A percentile compares a stretch with the other conserved stretches of the same genome.
Conservation (phyloP, 2,797 vertebrate species). For the Siniperca scherzeri region DNA sequence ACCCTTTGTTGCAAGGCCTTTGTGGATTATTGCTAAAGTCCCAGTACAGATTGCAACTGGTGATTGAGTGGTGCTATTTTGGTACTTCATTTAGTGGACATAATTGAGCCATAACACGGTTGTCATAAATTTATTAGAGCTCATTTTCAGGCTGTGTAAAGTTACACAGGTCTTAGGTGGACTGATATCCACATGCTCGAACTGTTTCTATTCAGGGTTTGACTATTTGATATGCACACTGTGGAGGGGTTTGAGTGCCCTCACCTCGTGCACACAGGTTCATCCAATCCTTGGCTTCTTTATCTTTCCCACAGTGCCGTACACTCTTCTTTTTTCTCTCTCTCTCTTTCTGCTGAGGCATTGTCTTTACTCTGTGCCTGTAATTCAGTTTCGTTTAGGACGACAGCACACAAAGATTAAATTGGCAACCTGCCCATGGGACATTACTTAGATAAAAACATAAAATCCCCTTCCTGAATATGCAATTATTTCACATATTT, state of each 20-base stretch:
- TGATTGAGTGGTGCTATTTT: constrained; percentile 71
- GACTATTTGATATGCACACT: constrained; percentile 21
- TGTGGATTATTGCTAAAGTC: constrained; percentile 59
- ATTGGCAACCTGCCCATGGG: constrained; percentile 63
- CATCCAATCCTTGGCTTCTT: constrained; percentile 32
- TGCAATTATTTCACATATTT: constrained; percentile 48
- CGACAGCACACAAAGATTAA: constrained; percentile 68
- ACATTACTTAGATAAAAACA: constrained; percentile 60
- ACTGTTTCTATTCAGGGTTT: constrained; percentile 35
- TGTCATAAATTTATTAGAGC: constrained; percentile 54
- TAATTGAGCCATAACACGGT: constrained; percentile 55
- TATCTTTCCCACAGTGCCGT: constrained; percentile 20
- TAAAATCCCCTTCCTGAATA: constrained; percentile 52
- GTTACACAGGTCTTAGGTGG: constrained; percentile 36
- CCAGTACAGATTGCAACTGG: constrained; percentile 45
- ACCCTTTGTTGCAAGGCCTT: constrained; percentile 46
- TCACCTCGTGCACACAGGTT: constrained; percentile 36
- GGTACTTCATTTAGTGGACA: constrained; percentile 63
- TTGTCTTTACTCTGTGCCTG: constrained; percentile 58
- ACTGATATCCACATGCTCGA: constrained; percentile 15
- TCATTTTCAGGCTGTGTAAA: constrained; percentile 50
- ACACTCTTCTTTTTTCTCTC: constrained; percentile 20
- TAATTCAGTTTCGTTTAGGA: constrained; percentile 72
- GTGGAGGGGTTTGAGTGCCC: constrained; percentile 4
- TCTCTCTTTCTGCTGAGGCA: constrained; percentile 50